Conservation (phyloP, 1,140 invertebrate species). For the Tenebrio molitor region DNA sequence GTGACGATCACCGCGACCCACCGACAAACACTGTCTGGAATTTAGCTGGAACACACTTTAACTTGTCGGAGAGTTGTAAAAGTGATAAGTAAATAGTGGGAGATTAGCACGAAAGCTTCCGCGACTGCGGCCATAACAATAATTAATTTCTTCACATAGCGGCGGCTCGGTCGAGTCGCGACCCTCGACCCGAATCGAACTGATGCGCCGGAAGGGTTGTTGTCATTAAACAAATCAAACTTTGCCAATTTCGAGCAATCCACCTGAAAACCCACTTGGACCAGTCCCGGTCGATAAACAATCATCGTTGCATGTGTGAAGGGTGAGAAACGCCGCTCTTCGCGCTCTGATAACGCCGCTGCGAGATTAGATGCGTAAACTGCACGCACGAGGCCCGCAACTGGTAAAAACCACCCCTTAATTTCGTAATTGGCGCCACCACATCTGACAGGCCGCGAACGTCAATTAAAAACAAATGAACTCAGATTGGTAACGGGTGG, state of each 20-base stretch:
- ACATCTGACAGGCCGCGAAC: too few relatives aligned
- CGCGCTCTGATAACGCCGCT: background rate
- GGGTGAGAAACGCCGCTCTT: constrained; percentile 35
- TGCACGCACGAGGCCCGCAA: constrained; percentile 49
- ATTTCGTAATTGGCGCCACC: too few relatives aligned
- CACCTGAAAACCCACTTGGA: constrained; percentile 16
- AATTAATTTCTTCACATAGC: constrained; percentile 28
- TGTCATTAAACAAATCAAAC: constrained; percentile 42
- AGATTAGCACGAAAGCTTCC: constrained; percentile 23
- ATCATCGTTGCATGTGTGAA: constrained; percentile 52
- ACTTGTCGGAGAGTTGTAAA: constrained; percentile 41
- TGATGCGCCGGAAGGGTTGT: too few relatives aligned
- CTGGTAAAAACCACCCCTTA: too few relatives aligned
- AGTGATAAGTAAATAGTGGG: constrained; percentile 39
- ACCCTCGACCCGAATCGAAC: too few relatives aligned
- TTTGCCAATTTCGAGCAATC: constrained; percentile 49
- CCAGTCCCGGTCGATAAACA: constrained; percentile 48
- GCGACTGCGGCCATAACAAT: constrained; percentile 5
- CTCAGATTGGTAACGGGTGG: too few relatives aligned
- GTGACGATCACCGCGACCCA: constrained; percentile 15
- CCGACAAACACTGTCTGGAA: constrained; percentile 12
- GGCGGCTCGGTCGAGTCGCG: too few relatives aligned
- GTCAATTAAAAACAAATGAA: too few relatives aligned
- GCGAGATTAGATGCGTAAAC: constrained; percentile 1
- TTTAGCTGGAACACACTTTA: constrained; percentile 37